Base-by-base conservation (phyloP, 2,888 invertebrate genomes). In the Diadegma fenestrale region DNA sequence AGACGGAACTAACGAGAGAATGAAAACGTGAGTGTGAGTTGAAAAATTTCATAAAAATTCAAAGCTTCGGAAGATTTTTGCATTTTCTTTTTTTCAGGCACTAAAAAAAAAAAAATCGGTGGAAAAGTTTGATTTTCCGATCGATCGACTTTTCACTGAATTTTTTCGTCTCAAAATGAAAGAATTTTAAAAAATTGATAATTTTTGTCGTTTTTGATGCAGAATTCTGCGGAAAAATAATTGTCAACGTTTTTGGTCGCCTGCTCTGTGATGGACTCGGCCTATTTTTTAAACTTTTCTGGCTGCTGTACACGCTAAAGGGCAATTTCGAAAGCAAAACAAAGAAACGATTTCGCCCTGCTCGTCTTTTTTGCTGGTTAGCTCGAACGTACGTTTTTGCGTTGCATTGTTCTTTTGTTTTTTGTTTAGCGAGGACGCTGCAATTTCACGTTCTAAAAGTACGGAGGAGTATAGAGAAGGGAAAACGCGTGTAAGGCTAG, bases 381-480 rank as follows among this genome's bases (percentile, higher is more conserved):
- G 33, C 48, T 69, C 33, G 14, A n/a, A 48, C 43, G 14, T 33
- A 48, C 43, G 19, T 43, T 63, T 61, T 61, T 75, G 33, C 64
- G 26, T 14, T 43, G 4, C n/a, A 26, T n/a, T 43, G 19, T 72
- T 17, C 64, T 61, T 43, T 58, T 4, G 41, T 58, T 73, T 75
- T 45, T 75, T 48, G 48, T 45, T 26, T 30, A 43, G 17, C 37
- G 64, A 51, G 19, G 7, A 33, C 30, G 22, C 51, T 76, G 76
- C 26, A 64, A 64, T 76, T 64, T 64, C 48, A 37, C 64, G 33
- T 48, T 37, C 22, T 33, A n/a, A 72, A 54, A 72, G 26, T 45
- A 17, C n/a, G 7, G 54, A 33, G 48, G 37, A 48, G 22, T 72
- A 58, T 41, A 51, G 14, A 37, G 4, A 43, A 6, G 54, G 22